These are phyloP conservation scores for Melanchra persicariae DNA, from an alignment of 2,888 invertebrate species.

Conservation along the genomic window DNA sequence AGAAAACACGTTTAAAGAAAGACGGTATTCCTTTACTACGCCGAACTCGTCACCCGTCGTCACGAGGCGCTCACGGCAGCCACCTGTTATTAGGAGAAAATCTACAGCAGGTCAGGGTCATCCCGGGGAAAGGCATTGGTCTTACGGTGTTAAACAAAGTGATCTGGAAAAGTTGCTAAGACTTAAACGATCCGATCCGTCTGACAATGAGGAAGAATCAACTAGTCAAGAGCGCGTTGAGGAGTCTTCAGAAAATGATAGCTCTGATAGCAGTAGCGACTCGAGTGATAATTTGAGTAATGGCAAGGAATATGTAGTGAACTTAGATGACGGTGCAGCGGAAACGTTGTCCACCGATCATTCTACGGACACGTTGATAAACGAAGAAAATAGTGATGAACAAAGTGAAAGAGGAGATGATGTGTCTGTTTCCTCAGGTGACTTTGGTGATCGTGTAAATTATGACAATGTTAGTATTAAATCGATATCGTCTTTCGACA, in stretches of 20 bases:
- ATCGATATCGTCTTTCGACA: constrained; percentile 88
- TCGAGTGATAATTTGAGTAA: constrained; percentile 77
- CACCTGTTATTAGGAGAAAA: constrained; percentile 87
- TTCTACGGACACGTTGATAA: constrained; percentile 87
- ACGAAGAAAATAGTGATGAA: constrained; percentile 82
- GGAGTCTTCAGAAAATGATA: constrained; percentile 68
- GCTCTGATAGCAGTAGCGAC: constrained; percentile 77
- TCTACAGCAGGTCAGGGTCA: constrained; percentile 80
- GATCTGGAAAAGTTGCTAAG: constrained; percentile 86
- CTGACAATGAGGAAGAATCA: constrained; percentile 84
- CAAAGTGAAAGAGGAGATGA: constrained; percentile 83
- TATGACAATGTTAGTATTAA: constrained; percentile 90
- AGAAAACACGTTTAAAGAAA: constrained; percentile 73
- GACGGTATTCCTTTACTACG: constrained; percentile 81
- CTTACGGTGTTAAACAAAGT: constrained; percentile 87
- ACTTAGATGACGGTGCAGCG: constrained; percentile 81
- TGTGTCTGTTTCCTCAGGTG: constrained; percentile 80
- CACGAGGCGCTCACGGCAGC: constrained; percentile 82
- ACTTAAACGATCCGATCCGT: constrained; percentile 84
- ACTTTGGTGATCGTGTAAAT: constrained; percentile 84
- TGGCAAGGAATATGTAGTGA: constrained; percentile 82
- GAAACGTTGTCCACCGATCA: constrained; percentile 86
- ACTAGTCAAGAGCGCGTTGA: constrained; percentile 50
- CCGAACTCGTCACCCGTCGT: constrained; percentile 83
- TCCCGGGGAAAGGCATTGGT: constrained; percentile 85